phyloP scores from a whole-genome alignment of 2,797 vertebrate species.

The Sparidentex hasta region DNA sequence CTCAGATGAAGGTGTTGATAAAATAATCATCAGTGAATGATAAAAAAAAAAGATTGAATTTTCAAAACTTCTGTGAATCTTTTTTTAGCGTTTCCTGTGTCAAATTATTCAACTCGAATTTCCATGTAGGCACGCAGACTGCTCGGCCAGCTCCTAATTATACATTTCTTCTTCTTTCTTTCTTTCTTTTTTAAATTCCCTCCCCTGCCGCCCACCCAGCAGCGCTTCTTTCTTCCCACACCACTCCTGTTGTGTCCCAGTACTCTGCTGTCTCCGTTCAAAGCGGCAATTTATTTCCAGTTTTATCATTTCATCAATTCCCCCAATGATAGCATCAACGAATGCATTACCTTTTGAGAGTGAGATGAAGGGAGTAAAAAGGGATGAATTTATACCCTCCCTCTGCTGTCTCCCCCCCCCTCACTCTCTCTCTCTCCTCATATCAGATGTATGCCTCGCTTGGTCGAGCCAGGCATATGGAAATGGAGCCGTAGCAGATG shows the following conservation, averaged over 20 bases:
- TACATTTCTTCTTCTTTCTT: constrained; percentile 29
- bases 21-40: neutral
- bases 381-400: constrained; percentile 38
- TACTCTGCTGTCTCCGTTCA: constrained; percentile 51
- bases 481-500: constrained; percentile 74
- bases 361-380: constrained; percentile 60
- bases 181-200: constrained; percentile 39
- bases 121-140: constrained; percentile 45
- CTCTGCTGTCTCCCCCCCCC: neutral
- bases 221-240: constrained; percentile 51
- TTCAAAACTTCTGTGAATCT: neutral
- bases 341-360: constrained; percentile 73
- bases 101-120: constrained; percentile 56
- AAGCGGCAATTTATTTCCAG: constrained; percentile 66
- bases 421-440: constrained; percentile 44
- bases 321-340: constrained; percentile 68
- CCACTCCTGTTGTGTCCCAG: constrained; percentile 48
- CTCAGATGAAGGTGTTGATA: constrained; percentile 5
- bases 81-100: constrained; percentile 39
- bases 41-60: constrained; percentile 9
- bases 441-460: constrained; percentile 66
- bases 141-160: constrained; percentile 56
- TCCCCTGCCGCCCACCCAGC: constrained; percentile 54
- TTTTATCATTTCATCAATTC: constrained; percentile 69
- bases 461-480: constrained; percentile 67